A percentile compares a stretch with the other conserved stretches of the same genome.
These are phyloP conservation scores for Liodrosophila aerea DNA, from an alignment of 2,888 invertebrate species.

Conservation along the genomic window DNA sequence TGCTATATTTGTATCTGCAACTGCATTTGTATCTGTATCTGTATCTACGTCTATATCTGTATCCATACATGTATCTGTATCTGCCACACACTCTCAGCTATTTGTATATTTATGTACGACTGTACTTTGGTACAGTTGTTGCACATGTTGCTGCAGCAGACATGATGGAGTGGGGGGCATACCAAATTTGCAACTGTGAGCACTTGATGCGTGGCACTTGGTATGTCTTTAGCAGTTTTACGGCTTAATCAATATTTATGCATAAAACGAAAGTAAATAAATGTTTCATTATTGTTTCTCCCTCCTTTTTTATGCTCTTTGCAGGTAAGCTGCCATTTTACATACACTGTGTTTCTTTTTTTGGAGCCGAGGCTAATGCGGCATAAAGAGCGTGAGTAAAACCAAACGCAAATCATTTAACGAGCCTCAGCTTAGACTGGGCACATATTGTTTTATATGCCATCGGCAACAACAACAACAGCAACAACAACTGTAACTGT, in stretches of 20 bases:
- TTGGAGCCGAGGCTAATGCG: constrained; percentile 57
- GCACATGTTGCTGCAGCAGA: constrained; percentile 55
- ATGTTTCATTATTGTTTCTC: constrained; percentile 22
- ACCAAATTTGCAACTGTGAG: constrained; percentile 44
- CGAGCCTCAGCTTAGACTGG: constrained; percentile 71
- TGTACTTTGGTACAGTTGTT: constrained; percentile 56
- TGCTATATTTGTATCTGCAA: no score
- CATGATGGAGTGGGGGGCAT: not conserved
- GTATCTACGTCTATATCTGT: no score
- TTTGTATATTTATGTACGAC: no score
- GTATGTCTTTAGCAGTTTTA: constrained; percentile 41
- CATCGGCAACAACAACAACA: constrained; percentile 18
- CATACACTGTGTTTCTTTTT: constrained; percentile 16
- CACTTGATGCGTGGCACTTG: constrained; percentile 24
- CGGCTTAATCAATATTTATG: constrained; percentile 72
- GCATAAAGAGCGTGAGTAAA: constrained; percentile 58
- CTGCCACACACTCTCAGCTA: no score
- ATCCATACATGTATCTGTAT: no score
- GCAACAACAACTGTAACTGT: constrained; percentile 30
- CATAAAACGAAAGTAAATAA: constrained; percentile 67
- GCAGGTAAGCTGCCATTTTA: constrained; percentile 75
- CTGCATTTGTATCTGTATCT: no score
- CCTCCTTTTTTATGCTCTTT: constrained; percentile 54
- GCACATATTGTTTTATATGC: constrained; percentile 76
- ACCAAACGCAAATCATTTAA: constrained; percentile 77